A percentile compares a stretch with the other conserved stretches of the same genome.
phyloP scores from a whole-genome alignment of 1,140 invertebrate genomes.

The Colletes latitarsis region DNA sequence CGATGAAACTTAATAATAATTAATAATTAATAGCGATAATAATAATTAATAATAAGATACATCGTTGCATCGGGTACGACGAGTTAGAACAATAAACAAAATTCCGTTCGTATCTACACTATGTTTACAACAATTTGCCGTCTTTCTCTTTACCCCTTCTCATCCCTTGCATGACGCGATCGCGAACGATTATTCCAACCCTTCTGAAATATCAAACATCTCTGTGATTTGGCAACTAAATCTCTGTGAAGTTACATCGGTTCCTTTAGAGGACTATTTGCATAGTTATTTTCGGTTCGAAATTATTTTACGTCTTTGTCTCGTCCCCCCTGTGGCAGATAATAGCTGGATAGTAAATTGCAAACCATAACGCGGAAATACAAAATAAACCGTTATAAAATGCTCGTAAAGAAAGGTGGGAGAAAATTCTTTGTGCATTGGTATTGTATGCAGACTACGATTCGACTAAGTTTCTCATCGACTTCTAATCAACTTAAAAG shows the following conservation, averaged over 20 bases:
- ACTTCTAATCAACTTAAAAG: too few relatives aligned
- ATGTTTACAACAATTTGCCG: slow-evolving; percentile 50
- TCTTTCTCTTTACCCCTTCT: slow-evolving; percentile 17
- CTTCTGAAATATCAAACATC: not conserved
- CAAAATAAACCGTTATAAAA: too few relatives aligned
- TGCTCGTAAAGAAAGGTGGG: too few relatives aligned
- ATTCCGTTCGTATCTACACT: slow-evolving; percentile 67
- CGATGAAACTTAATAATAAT: slow-evolving; percentile 59
- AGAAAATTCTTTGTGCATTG: too few relatives aligned
- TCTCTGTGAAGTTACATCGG: too few relatives aligned
- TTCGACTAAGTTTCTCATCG: too few relatives aligned
- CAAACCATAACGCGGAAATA: not conserved
- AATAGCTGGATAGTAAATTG: not conserved
- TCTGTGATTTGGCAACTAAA: too few relatives aligned
- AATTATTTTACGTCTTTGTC: not conserved
- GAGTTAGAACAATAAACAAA: slow-evolving; percentile 65
- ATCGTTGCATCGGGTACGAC: slow-evolving; percentile 50
- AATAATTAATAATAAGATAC: slow-evolving; percentile 61
- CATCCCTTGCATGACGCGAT: not conserved
- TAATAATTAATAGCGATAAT: slow-evolving; percentile 64
- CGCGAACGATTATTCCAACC: not conserved
- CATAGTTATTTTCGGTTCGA: too few relatives aligned
- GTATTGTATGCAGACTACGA: too few relatives aligned
- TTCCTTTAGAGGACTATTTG: too few relatives aligned
- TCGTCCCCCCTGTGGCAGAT: not conserved